Base-by-base conservation (phyloP, 2,888 invertebrate species). In the Noctua comes region DNA sequence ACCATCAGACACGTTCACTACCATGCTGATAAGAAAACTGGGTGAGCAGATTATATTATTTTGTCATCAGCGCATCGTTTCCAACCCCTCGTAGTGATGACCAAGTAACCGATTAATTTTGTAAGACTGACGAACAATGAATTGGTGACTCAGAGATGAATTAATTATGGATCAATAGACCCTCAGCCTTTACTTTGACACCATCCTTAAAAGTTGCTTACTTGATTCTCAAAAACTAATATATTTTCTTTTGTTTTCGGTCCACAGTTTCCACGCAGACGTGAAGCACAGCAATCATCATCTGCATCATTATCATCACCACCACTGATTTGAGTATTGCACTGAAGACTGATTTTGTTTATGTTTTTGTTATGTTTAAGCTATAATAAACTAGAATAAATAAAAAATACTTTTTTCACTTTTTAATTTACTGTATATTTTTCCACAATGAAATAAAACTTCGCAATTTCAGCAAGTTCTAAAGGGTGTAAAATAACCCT, bases 201-300 rank as follows among this genome's bases (percentile, higher is more conserved):
- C 21, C 31, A 64, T 31, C 7, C 18, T 59, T 59, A 10, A 21
- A 21, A 64, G 10, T 31, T 18, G 43, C 4, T 43, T 16, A 66
- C 3, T 7, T 2, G 7, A n/a, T 43, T 43, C 1, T 16, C 8
- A n/a, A 13, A 16, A 16, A 40, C n/a, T n/a, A 16, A 43, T 40
- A 65, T 13, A 24, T n/a, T 57, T 57, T 57, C 11, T 59, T 27
- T 16, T 27, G 16, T 27, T 10, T n/a, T 70, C 40, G 84, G 27
- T 73, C 82, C 81, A 8, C 89, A 91, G 91, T 27, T 91, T 92
- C 88, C 92, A 91, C 70, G 91, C 92, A 54, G 85, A 88, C 27
- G 90, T 92, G 72, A 91, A 91, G 69, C 90, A 91, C 85, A 88
- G 88, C 73, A 89, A 87, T 16, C 91, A 91, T 69, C 92, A 92